Percentiles rank a stretch among this genome's conserved stretches.
Evolutionary conservation across 2,888 invertebrate species (phyloP).

Genomic region (Luffia ferchaultella): DNA sequence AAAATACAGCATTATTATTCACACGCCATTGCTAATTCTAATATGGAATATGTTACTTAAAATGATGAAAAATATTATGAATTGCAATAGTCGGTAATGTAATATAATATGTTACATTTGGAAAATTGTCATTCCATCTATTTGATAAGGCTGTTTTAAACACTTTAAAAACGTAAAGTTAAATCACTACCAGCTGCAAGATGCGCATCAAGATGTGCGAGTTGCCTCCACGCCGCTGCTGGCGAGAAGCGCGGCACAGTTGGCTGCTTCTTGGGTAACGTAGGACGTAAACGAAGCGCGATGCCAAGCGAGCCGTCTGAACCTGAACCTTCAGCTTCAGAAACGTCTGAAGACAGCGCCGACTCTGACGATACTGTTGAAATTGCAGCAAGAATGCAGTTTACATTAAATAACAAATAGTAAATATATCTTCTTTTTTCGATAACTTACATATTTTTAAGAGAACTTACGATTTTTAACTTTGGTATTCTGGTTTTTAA

Average conservation of each 20-base stretch:
- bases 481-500: constrained; percentile 39
- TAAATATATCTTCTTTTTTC: background rate
- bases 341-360: constrained; percentile 60
- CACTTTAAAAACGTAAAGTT: too few species aligned
- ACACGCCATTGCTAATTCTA: too few species aligned
- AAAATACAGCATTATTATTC: too few species aligned
- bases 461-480: constrained; percentile 42
- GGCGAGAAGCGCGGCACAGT: constrained; percentile 85
- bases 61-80: too few species aligned
- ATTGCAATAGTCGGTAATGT: too few species aligned
- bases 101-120: too few species aligned
- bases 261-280: constrained; percentile 79
- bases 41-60: too few species aligned
- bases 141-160: too few species aligned
- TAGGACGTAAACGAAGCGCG: constrained; percentile 77
- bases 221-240: constrained; percentile 81
- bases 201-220: constrained; percentile 69
- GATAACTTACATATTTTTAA: too few species aligned
- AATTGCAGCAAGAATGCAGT: background rate
- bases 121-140: too few species aligned
- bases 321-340: constrained; percentile 54
- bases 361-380: constrained; percentile 61
- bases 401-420: background rate
- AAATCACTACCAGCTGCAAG: constrained; percentile 33
- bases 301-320: constrained; percentile 68